Base-by-base conservation (phyloP, 2,797 vertebrate genomes). In the Balearica regulorum region DNA sequence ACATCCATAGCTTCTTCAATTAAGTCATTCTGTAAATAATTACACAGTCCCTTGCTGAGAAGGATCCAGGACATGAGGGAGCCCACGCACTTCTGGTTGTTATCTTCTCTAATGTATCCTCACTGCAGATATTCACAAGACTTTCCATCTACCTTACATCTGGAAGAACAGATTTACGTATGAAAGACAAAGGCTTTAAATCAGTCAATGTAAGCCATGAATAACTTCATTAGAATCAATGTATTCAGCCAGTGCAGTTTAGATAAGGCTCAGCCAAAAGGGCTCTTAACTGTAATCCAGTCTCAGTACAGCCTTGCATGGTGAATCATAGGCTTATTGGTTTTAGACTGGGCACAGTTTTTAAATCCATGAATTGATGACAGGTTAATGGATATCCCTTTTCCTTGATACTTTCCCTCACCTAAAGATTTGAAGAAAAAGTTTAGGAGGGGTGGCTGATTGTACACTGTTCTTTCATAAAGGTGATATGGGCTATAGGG, bases 321-420 rank as follows among this genome's bases (percentile, higher is more conserved):
- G 49, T 65, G 54, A 88, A 87, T 28, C 65, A 64, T 4, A 77
- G 28, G 44, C n/a, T 70, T 82, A 70, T 0, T 19, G 7, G 10
- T 62, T 97, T 97, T 78, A 84, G 61, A 93, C 58, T 81, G 60
- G 41, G 49, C 73, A 89, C 49, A 91, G 89, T 91, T 92, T 90
- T 95, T 80, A 91, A 90, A 79, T 44, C 2, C 5, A 93, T 73
- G 91, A 80, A 82, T 41, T 93, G 29, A 92, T 95, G 69, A 62
- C 87, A 91, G 18, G 24, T 82, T 90, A 94, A 71, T 57, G n/a
- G 29, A 48, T 68, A 66, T 9, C 14, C 12, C 25, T 87, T 93
- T 87, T 90, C 49, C 41, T 55, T 79, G 25, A 83, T 46, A 46
- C 12, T 76, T 85, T 35, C 22, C 49, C 77, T 94, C 62, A 28